These are phyloP conservation scores for Bemisia tabaci DNA, from an alignment of 1,140 invertebrate species.

Conservation along the genomic window DNA sequence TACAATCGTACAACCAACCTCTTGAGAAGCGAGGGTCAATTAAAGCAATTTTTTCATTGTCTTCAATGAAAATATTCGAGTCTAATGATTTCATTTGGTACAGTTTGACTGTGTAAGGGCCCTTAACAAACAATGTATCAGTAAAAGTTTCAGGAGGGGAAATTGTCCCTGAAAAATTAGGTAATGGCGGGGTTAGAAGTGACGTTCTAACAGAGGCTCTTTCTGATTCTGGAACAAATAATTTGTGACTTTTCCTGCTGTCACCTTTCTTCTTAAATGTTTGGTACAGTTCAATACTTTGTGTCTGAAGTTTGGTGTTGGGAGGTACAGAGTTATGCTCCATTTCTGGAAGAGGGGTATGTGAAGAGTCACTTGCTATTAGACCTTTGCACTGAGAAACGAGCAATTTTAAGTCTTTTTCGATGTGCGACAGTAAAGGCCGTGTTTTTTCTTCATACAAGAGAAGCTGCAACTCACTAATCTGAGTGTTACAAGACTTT, in stretches of 20 bases:
- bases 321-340: no score
- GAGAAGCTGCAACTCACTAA: no score
- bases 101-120: not conserved
- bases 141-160: not conserved
- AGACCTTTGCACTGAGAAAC: no score
- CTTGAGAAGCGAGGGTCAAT: not conserved
- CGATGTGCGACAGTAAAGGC: no score
- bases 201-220: not conserved
- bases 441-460: no score
- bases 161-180: not conserved
- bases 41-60: not conserved
- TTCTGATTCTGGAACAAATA: not conserved
- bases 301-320: no score
- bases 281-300: no score
- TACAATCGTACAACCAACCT: not conserved
- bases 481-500: no score
- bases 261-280: not conserved
- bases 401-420: no score
- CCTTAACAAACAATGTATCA: not conserved
- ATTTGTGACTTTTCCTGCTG: not conserved
- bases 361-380: no score
- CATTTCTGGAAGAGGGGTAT: no score
- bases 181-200: not conserved
- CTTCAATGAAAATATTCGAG: not conserved
- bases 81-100: not conserved